Conservation (phyloP, 1,140 invertebrate species). For the Glomeris maerens region DNA sequence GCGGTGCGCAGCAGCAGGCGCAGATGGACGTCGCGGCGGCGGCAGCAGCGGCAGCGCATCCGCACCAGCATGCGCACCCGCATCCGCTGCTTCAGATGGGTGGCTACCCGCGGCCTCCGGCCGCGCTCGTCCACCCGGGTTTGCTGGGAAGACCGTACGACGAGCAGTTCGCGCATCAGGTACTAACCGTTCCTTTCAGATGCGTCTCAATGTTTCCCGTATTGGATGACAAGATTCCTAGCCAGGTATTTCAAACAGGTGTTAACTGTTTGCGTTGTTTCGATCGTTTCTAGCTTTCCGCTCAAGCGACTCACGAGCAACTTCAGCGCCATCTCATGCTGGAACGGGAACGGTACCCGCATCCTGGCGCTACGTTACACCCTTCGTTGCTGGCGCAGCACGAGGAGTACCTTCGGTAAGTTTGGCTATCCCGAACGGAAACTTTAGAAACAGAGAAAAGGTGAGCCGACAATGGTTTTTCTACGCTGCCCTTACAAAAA, state of each 20-base stretch:
- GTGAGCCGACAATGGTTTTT: too few species aligned
- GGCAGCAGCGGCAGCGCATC: constrained; percentile 44
- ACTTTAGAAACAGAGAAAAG: too few species aligned
- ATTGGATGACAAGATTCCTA: not conserved
- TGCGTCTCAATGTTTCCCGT: not conserved
- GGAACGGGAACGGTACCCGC: constrained; percentile 55
- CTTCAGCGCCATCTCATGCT: constrained; percentile 61
- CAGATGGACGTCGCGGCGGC: constrained; percentile 22
- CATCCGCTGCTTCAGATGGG: constrained; percentile 27
- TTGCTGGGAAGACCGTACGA: constrained; percentile 58
- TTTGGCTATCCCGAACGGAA: too few species aligned
- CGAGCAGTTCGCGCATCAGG: constrained; percentile 65
- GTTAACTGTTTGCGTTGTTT: constrained; percentile 14
- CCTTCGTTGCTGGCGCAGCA: constrained; percentile 48
- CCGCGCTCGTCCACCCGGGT: constrained; percentile 38
- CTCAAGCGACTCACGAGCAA: constrained; percentile 62
- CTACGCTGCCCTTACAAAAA: too few species aligned
- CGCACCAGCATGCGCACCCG: constrained; percentile 36
- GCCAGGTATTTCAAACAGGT: not conserved
- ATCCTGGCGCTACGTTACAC: constrained; percentile 30
- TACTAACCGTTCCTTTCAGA: constrained; percentile 21
- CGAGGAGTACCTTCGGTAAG: constrained; percentile 63
- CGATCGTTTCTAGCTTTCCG: constrained; percentile 28
- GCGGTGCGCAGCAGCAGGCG: not conserved
- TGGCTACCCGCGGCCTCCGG: constrained; percentile 16